Conservation (phyloP, 2,888 invertebrate species). For the Amphipyra berbera region DNA sequence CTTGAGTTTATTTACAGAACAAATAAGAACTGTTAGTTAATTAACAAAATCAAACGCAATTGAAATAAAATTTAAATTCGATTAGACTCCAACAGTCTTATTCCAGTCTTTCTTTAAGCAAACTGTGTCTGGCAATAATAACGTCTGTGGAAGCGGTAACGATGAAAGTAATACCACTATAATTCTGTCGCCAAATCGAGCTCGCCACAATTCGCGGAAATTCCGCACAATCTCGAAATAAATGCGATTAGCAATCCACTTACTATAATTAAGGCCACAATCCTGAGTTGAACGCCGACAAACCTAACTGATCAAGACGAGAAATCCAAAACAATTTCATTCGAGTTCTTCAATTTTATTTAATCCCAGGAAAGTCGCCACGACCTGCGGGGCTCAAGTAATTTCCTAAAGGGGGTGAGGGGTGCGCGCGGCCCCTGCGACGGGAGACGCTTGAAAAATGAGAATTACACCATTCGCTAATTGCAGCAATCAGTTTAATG, state of each 20-base stretch:
- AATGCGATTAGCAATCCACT: slow-evolving; percentile 81
- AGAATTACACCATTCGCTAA: slow-evolving; percentile 89
- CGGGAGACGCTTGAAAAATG: slow-evolving; percentile 83
- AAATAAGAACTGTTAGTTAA: not conserved
- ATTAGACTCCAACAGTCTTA: slow-evolving; percentile 16
- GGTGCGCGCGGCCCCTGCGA: slow-evolving; percentile 58
- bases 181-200: slow-evolving; percentile 58
- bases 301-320: slow-evolving; percentile 78
- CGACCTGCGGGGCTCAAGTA: slow-evolving; percentile 85
- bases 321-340: slow-evolving; percentile 85
- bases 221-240: slow-evolving; percentile 66
- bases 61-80: slow-evolving; percentile 6
- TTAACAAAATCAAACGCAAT: not conserved
- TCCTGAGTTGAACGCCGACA: slow-evolving; percentile 72
- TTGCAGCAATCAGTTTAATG: slow-evolving; percentile 89
- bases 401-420: slow-evolving; percentile 78
- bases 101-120: slow-evolving; percentile 27
- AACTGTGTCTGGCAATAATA: slow-evolving; percentile 45
- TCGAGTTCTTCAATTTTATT: slow-evolving; percentile 86
- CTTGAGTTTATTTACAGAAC: no score
- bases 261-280: slow-evolving; percentile 80
- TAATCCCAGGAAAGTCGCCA: slow-evolving; percentile 82
- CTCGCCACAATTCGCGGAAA: slow-evolving; percentile 54
- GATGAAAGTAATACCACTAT: slow-evolving; percentile 54
- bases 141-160: slow-evolving; percentile 41